Evolutionary conservation across 2,113 vertebrate species (phyloP).

Genomic region (Orthonyx spaldingii): DNA sequence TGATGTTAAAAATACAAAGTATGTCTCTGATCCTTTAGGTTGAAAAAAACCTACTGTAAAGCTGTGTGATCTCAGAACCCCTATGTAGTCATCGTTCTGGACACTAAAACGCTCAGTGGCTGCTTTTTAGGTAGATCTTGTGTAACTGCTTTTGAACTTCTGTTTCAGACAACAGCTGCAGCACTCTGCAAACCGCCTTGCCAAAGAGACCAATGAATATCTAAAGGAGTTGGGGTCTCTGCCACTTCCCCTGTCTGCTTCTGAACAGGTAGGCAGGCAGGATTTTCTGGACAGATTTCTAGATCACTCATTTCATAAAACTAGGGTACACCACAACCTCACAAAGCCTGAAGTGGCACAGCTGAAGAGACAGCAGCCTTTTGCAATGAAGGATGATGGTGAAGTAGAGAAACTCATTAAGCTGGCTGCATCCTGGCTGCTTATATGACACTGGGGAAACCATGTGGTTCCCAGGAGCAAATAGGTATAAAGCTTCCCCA

Average conservation of each 20-base stretch:
- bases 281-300: background rate
- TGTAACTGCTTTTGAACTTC: background rate
- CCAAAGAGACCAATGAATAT: constrained; percentile 94
- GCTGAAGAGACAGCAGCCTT: background rate
- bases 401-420: background rate
- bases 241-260: constrained; percentile 78
- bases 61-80: background rate
- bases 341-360: background rate
- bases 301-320: background rate
- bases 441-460: background rate
- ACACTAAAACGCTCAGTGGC: background rate
- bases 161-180: constrained; percentile 87
- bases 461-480: background rate
- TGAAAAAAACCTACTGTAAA: background rate
- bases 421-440: background rate
- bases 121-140: background rate
- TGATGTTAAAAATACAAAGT: background rate
- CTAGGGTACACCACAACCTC: background rate
- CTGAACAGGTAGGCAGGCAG: constrained; percentile 81
- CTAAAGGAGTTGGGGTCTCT: constrained; percentile 88
- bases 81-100: background rate
- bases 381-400: background rate
- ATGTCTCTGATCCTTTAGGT: background rate
- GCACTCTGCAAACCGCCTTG: constrained; percentile 88
- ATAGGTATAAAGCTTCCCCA: background rate